Base-by-base conservation (phyloP, 2,797 vertebrate genomes). In the Onychomys arenicola region DNA sequence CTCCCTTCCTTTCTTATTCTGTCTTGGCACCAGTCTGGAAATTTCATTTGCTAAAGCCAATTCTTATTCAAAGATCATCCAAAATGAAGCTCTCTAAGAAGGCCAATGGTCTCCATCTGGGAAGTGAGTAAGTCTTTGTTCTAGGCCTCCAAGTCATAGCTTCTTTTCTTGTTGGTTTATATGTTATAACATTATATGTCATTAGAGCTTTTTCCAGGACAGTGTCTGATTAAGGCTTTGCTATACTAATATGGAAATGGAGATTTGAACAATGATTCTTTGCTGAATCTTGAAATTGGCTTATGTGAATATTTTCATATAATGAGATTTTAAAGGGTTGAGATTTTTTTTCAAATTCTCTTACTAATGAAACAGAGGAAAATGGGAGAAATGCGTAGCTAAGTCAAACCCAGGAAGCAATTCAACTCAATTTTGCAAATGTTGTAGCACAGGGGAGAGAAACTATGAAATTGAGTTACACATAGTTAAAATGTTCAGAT, bases 111-210 rank as follows among this genome's bases (percentile, higher is more conserved):
- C 76, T 91, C 85, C 85, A 69, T 76, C 78, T 95, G 61, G 49
- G 69, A 78, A 91, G 13, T 93, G 78, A 92, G 11, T 93, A 83
- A 92, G 12, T 49, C 89, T 95, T 77, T 96, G 86, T 94, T 94
- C 77, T 63, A 65, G 23, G 91, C 92, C 63, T 91, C 95, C 52
- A 71, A 89, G 40, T 90, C 49, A 88, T 92, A 49, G 19, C 61
- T 94, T 93, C 83, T 90, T 93, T 96, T 94, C 57, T 96, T 97
- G 84, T 73, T 96, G 75, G 61, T 91, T 95, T 95, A 84, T 94
- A 86, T 90, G 82, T 89, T 86, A 92, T 65, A 71, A 65, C 92
- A 88, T 85, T 97, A 43, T 96, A 89, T 86, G 67, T 95, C 8
- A 93, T 94, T 73, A 95, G 76, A 67, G 67, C 40, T 71, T 91